phyloP scores from a whole-genome alignment of 2,888 invertebrate species.

The Leptopilina syphax region DNA sequence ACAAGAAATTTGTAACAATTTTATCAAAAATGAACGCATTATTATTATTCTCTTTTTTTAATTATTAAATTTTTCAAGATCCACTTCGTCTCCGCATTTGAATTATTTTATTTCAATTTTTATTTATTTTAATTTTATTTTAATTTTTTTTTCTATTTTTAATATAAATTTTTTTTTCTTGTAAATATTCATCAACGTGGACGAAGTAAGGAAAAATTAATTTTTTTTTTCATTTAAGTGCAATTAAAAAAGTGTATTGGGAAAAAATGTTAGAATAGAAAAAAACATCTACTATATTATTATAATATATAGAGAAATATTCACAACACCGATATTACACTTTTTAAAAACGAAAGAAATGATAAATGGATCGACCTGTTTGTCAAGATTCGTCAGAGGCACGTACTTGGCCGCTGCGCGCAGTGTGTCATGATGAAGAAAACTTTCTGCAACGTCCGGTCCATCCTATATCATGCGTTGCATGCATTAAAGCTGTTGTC shows the following conservation, averaged over 20 bases:
- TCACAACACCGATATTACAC: conserved; percentile 52
- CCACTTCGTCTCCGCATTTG: conserved; percentile 14
- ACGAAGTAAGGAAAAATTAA: conserved; percentile 10
- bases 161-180: not conserved
- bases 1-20: conserved; percentile 37
- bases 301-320: conserved; percentile 15
- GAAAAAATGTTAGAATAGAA: conserved; percentile 44
- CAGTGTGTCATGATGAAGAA: conserved; percentile 73
- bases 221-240: not conserved
- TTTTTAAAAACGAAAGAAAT: conserved; percentile 65
- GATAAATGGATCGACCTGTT: conserved; percentile 75
- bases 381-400: conserved; percentile 76
- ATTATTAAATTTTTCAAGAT: conserved; percentile 40
- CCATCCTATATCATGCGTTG: conserved; percentile 76
- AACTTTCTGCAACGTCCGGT: conserved; percentile 74
- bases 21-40: conserved; percentile 41
- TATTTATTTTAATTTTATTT: not conserved
- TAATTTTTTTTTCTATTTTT: not conserved
- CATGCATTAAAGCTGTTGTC: conserved; percentile 76
- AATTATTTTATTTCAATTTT: not conserved
- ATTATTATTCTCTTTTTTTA: not conserved
- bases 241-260: conserved; percentile 27
- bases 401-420: conserved; percentile 75
- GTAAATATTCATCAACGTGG: not conserved
- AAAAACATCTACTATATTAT: conserved; percentile 45